Percentiles rank a stretch among this genome's conserved stretches.
phyloP scores from a whole-genome alignment of 2,888 invertebrate species.

The Pandemis cinnamomeana region DNA sequence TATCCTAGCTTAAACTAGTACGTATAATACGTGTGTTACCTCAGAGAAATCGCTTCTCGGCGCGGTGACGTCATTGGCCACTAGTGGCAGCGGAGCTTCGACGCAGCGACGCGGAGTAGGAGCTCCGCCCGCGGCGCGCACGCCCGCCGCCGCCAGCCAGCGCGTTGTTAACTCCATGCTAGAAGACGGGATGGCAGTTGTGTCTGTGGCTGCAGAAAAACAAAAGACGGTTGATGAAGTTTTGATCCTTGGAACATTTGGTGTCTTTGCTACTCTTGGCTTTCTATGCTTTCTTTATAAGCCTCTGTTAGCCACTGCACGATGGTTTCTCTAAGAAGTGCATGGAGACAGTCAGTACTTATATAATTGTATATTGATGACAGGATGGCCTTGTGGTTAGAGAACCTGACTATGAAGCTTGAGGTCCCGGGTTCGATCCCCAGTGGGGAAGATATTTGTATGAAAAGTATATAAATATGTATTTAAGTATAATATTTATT shows the following conservation, averaged over 20 bases:
- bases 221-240: not conserved
- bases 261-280: too few relatives aligned
- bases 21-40: conserved; percentile 48
- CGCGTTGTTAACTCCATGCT: conserved; percentile 58
- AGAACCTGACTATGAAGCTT: too few relatives aligned
- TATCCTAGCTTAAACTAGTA: not conserved
- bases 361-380: too few relatives aligned
- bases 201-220: conserved; percentile 56
- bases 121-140: conserved; percentile 56
- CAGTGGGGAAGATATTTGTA: too few relatives aligned
- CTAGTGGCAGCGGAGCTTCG: conserved; percentile 53
- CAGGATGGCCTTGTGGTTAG: too few relatives aligned
- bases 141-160: conserved; percentile 68
- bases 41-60: conserved; percentile 75
- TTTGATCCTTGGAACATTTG: not conserved
- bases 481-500: too few relatives aligned
- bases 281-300: too few relatives aligned
- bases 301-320: too few relatives aligned
- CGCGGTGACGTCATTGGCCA: conserved; percentile 52
- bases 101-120: conserved; percentile 46
- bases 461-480: too few relatives aligned
- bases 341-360: too few relatives aligned
- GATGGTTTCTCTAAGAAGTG: too few relatives aligned
- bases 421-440: too few relatives aligned
- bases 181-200: conserved; percentile 50